Evolutionary conservation across 2,888 invertebrate genomes (phyloP).

Genomic region (Epirrita christyi): DNA sequence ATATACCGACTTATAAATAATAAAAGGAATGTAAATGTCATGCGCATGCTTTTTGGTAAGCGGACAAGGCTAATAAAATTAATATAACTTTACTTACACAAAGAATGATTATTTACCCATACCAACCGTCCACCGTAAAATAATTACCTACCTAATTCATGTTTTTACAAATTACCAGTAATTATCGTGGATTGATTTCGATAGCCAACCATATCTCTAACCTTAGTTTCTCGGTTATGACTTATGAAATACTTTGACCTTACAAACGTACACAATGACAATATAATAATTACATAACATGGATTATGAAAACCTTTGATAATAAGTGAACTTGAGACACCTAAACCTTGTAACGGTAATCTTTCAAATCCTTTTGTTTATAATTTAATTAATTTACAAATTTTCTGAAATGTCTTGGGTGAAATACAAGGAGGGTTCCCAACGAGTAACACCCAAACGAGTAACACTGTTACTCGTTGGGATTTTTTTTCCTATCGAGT

Average conservation of each 20-base stretch:
- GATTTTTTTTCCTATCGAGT: no score
- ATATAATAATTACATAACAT: conserved; percentile 1
- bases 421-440: no score
- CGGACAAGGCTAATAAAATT: not conserved
- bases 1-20: no score
- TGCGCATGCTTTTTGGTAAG: not conserved
- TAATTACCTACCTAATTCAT: not conserved
- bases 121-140: not conserved
- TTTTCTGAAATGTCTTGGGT: no score
- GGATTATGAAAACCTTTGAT: conserved; percentile 5
- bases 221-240: conserved; percentile 15
- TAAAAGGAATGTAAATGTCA: not conserved
- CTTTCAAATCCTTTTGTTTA: not conserved
- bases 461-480: no score
- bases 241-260: conserved; percentile 21
- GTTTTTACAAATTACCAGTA: not conserved
- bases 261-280: conserved; percentile 3
- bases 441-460: no score
- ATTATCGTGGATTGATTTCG: not conserved
- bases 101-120: no score
- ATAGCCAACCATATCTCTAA: conserved; percentile 12
- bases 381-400: no score
- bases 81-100: not conserved
- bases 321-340: conserved; percentile 3
- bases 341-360: conserved; percentile 1